Conservation (phyloP, 2,797 vertebrate genomes). For the Ceryle rudis region DNA sequence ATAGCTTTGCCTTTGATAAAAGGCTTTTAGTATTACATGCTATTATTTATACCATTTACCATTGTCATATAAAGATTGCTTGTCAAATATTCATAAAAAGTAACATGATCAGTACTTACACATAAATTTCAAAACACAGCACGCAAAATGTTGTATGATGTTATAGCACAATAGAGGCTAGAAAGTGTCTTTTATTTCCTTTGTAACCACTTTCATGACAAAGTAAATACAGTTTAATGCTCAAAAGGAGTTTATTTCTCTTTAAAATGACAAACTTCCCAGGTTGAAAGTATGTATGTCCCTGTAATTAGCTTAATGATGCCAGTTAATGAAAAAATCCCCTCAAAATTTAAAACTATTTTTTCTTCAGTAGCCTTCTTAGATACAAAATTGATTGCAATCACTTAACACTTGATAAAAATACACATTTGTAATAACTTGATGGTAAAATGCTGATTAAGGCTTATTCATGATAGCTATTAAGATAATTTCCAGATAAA, state of each 20-base stretch:
- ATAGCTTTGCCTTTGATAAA: neutral
- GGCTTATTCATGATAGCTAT: neutral
- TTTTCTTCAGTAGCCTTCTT: neutral
- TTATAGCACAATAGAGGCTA: neutral
- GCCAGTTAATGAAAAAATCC: neutral
- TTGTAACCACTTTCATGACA: neutral
- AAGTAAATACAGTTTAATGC: neutral
- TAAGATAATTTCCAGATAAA: neutral
- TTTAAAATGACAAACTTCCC: neutral
- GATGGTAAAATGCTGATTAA: neutral
- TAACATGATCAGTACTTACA: accelerated
- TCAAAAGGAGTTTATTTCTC: neutral
- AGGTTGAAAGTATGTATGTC: neutral
- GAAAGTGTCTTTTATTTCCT: neutral
- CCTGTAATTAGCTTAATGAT: neutral
- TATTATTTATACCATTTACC: neutral
- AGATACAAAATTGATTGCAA: neutral
- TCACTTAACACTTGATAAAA: neutral
- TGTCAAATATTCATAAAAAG: neutral
- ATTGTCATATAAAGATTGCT: neutral
- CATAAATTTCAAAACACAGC: accelerated
- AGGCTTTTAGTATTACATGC: neutral
- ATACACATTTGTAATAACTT: neutral
- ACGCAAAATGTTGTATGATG: neutral
- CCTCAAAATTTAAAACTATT: neutral